Conservation (phyloP, 1,140 invertebrate species). For the Zaprionus ghesquierei region DNA sequence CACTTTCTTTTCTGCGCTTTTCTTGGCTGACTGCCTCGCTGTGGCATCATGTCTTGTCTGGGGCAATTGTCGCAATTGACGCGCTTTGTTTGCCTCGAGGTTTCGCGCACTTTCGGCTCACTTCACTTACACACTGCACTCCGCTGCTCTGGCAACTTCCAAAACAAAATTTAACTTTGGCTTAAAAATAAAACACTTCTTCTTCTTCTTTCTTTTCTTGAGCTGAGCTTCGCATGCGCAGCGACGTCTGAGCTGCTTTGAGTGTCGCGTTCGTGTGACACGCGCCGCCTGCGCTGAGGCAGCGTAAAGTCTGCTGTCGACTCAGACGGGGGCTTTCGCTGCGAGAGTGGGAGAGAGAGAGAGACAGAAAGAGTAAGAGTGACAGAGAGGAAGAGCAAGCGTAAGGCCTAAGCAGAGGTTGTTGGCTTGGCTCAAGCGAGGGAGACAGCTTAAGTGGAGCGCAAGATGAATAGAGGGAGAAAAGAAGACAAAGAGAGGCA, state of each 20-base stretch:
- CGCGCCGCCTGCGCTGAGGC: slow-evolving; percentile 56
- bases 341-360: not conserved
- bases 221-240: slow-evolving; percentile 41
- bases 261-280: slow-evolving; percentile 73
- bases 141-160: slow-evolving; percentile 31
- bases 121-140: slow-evolving; percentile 33
- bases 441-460: not conserved
- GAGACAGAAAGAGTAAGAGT: not conserved
- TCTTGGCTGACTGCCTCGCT: slow-evolving; percentile 67
- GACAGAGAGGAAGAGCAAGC: not conserved
- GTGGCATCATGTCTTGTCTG: slow-evolving; percentile 27
- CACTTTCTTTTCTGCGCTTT: slow-evolving; percentile 62
- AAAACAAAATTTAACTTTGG: not conserved
- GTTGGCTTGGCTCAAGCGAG: not conserved
- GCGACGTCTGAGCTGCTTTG: slow-evolving; percentile 66
- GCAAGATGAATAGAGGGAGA: not conserved
- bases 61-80: slow-evolving; percentile 25
- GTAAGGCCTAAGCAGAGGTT: not conserved
- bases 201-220: slow-evolving; percentile 14
- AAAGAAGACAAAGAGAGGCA: not conserved
- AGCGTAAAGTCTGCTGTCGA: slow-evolving; percentile 3
- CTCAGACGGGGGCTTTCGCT: slow-evolving; percentile 3
- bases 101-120: slow-evolving; percentile 73
- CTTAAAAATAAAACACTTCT: slow-evolving; percentile 38
- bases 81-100: slow-evolving; percentile 33